Evolutionary conservation across 1,140 invertebrate genomes (phyloP).

Genomic region (Zelostemma sp.): DNA sequence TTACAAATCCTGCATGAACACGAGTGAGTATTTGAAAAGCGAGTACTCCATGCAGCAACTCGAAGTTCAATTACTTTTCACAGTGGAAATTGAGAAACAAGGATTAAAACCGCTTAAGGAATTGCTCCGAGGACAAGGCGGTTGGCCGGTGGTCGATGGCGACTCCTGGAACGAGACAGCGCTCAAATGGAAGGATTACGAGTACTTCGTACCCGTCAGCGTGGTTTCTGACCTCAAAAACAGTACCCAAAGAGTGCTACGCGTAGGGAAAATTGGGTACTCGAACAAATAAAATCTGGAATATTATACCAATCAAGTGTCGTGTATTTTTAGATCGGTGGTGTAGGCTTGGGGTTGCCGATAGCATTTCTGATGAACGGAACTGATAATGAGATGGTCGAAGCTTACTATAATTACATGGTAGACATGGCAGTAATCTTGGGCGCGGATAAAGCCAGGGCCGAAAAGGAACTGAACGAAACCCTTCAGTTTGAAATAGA

Average conservation of each 20-base stretch:
- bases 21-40: slow-evolving; percentile 74
- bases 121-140: slow-evolving; percentile 83
- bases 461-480: slow-evolving; percentile 81
- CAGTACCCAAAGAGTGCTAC: slow-evolving; percentile 83
- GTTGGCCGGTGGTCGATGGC: slow-evolving; percentile 90
- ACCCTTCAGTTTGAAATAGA: slow-evolving; percentile 93
- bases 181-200: slow-evolving; percentile 86
- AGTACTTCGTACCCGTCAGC: slow-evolving; percentile 93
- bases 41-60: too few relatives aligned
- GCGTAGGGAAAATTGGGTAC: not conserved
- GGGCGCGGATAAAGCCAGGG: slow-evolving; percentile 81
- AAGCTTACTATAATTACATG: slow-evolving; percentile 86
- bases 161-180: slow-evolving; percentile 77
- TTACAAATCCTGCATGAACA: slow-evolving; percentile 87
- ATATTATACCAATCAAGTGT: too few relatives aligned
- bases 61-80: slow-evolving; percentile 57
- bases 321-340: too few relatives aligned
- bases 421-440: slow-evolving; percentile 89
- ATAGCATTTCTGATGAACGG: too few relatives aligned
- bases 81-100: slow-evolving; percentile 79
- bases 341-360: too few relatives aligned
- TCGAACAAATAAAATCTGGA: too few relatives aligned
- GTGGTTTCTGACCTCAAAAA: slow-evolving; percentile 93
- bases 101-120: slow-evolving; percentile 79
- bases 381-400: slow-evolving; percentile 83